Conservation (phyloP, 92 coral and sea anemone genomes). For the Galaxea fascicularis region DNA sequence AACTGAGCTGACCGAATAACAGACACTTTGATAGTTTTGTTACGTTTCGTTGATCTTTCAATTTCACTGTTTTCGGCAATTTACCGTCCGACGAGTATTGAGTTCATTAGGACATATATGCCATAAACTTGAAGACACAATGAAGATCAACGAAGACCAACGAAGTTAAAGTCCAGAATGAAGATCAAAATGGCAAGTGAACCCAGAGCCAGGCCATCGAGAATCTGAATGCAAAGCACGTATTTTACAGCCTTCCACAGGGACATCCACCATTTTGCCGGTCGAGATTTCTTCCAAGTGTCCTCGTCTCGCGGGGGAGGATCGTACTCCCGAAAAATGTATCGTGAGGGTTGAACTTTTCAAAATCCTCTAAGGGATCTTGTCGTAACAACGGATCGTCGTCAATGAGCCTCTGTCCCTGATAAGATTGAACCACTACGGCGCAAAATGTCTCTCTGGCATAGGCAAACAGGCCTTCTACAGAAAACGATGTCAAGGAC, state of each 20-base stretch:
- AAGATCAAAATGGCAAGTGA: conserved; percentile 43
- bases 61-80: conserved; percentile 3
- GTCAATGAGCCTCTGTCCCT: background rate
- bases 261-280: conserved; percentile 16
- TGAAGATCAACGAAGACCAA: conserved; percentile 65
- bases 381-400: background rate
- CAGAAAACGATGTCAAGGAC: background rate
- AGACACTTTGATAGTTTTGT: conserved; percentile 27
- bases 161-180: conserved; percentile 68
- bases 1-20: conserved; percentile 46
- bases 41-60: background rate
- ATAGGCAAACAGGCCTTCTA: conserved; percentile 8
- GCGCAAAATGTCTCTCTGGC: background rate
- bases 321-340: conserved; percentile 70
- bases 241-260: conserved; percentile 44
- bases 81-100: conserved; percentile 51
- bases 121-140: conserved; percentile 58
- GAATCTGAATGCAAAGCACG: conserved; percentile 65
- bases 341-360: conserved; percentile 47
- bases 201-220: conserved; percentile 61
- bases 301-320: conserved; percentile 41
- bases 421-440: background rate
- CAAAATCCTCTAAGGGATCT: conserved; percentile 40
- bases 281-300: conserved; percentile 64
- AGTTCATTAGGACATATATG: conserved; percentile 52